These are phyloP conservation scores for Micrasema minimum DNA, from an alignment of 1,140 invertebrate genomes.

Conservation along the genomic window DNA sequence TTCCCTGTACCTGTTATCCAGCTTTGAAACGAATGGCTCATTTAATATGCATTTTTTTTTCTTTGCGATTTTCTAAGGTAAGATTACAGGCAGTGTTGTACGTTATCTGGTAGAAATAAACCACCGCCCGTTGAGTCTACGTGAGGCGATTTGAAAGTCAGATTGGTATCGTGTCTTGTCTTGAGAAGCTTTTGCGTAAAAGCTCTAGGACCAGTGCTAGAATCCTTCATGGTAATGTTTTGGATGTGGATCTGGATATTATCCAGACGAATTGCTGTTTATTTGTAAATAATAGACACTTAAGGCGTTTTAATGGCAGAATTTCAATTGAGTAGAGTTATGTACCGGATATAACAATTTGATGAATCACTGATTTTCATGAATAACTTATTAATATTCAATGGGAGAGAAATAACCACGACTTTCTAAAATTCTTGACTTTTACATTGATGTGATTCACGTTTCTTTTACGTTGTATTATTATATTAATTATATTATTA, in stretches of 20 bases:
- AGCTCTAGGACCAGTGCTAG: no score
- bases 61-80: neutral
- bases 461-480: no score
- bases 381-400: no score
- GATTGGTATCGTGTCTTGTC: conserved; percentile 43
- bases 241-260: conserved; percentile 13
- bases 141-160: conserved; percentile 51
- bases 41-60: conserved; percentile 8
- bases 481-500: no score
- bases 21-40: conserved; percentile 1
- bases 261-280: conserved; percentile 17
- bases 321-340: no score
- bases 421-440: no score
- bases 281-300: conserved; percentile 18
- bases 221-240: conserved; percentile 16
- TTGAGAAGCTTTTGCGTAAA: conserved; percentile 1
- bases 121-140: conserved; percentile 24
- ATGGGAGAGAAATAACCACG: no score
- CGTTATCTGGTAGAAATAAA: conserved; percentile 9
- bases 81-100: neutral
- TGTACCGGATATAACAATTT: no score
- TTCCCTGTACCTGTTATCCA: no score
- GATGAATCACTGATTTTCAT: no score
- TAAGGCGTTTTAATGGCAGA: neutral
- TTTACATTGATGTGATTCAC: no score